These are phyloP conservation scores for Pantala flavescens DNA, from an alignment of 1,140 invertebrate genomes.

Conservation along the genomic window DNA sequence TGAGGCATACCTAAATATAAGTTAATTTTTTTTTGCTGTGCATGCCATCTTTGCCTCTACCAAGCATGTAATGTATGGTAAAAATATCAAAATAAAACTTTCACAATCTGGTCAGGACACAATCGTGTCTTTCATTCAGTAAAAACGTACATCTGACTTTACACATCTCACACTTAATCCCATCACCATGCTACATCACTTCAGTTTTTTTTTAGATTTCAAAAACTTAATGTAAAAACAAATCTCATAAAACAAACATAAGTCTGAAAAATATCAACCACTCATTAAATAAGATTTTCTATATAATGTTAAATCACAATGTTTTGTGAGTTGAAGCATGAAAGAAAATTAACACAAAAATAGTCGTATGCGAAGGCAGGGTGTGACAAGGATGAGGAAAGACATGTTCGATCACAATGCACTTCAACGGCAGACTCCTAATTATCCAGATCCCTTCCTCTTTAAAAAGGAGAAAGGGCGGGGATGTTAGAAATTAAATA, in stretches of 20 bases:
- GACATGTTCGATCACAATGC: not conserved
- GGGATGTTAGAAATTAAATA: too few relatives aligned
- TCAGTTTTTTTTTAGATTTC: not conserved
- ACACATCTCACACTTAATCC: not conserved
- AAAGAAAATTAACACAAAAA: not conserved
- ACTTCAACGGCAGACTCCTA: too few relatives aligned
- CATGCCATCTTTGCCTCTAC: too few relatives aligned
- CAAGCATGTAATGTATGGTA: too few relatives aligned
- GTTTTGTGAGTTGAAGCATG: not conserved
- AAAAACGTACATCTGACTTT: conserved; percentile 4
- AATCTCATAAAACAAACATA: not conserved
- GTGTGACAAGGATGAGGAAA: not conserved
- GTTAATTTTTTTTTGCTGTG: too few relatives aligned
- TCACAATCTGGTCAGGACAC: not conserved
- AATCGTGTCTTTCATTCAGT: not conserved
- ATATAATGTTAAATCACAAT: not conserved
- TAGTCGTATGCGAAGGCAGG: not conserved
- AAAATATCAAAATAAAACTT: too few relatives aligned
- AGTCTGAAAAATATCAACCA: not conserved
- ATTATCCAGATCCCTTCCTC: too few relatives aligned
- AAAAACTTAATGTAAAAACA: not conserved
- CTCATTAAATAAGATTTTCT: not conserved
- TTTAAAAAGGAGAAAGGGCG: too few relatives aligned
- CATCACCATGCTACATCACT: not conserved
- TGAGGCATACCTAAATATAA: too few relatives aligned